Evolutionary conservation across 2,113 vertebrate genomes (phyloP).

Genomic region (Rousettus leschenaultii): DNA sequence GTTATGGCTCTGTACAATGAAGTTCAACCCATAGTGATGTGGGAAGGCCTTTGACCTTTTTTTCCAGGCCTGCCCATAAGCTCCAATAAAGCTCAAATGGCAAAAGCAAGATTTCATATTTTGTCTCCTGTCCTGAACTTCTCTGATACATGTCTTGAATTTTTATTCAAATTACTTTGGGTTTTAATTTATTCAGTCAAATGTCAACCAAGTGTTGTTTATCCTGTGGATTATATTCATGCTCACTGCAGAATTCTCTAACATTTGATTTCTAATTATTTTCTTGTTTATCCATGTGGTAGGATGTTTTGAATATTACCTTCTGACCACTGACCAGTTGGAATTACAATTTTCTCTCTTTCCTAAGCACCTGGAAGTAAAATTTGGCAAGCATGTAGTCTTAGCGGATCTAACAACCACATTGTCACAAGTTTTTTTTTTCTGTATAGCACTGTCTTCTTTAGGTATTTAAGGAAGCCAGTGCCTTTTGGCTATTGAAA

Average conservation of each 20-base stretch:
- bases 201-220: conserved; percentile 79
- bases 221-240: conserved; percentile 77
- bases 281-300: conserved; percentile 79
- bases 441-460: background rate
- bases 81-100: conserved; percentile 27
- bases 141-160: conserved; percentile 78
- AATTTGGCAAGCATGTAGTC: conserved; percentile 49
- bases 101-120: conserved; percentile 67
- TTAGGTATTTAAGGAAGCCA: conserved; percentile 37
- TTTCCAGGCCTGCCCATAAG: conserved; percentile 32
- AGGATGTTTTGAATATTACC: conserved; percentile 73
- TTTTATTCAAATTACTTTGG: conserved; percentile 78
- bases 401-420: background rate
- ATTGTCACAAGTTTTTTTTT: background rate
- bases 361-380: conserved; percentile 66
- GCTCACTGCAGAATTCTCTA: conserved; percentile 80
- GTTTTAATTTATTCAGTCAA: conserved; percentile 82
- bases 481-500: background rate
- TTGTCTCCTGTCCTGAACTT: conserved; percentile 78
- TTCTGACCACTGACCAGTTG: conserved; percentile 76
- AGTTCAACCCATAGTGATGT: conserved; percentile 4
- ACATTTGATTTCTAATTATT: conserved; percentile 80
- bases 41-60: conserved; percentile 39
- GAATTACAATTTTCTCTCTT: conserved; percentile 72
- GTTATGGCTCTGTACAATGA: conserved; percentile 18